Percentiles rank a stretch among this genome's conserved stretches.
These are phyloP conservation scores for Etheostoma spectabile DNA, from an alignment of 2,113 vertebrate genomes.

Conservation along the genomic window DNA sequence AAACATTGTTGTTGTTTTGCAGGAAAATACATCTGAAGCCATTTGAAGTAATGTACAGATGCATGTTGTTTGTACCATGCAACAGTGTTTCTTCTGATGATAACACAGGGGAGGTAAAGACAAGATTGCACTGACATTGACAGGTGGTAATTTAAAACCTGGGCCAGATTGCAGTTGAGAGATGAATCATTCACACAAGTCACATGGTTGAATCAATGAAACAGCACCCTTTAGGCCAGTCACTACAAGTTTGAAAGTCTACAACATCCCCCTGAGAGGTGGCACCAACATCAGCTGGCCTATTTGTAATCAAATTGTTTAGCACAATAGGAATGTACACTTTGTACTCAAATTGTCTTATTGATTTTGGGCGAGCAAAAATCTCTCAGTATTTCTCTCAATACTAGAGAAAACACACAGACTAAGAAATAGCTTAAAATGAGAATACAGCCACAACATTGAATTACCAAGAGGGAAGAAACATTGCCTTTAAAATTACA, in stretches of 20 bases:
- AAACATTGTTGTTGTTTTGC: neutral
- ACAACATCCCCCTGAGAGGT: constrained; percentile 27
- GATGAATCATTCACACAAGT: constrained; percentile 18
- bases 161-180: constrained; percentile 25
- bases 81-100: neutral
- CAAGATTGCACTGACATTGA: constrained; percentile 11
- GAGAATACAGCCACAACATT: neutral
- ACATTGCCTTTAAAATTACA: neutral
- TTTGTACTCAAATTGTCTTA: constrained; percentile 30
- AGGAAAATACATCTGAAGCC: neutral
- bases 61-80: constrained; percentile 5
- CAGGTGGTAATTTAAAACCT: constrained; percentile 34
- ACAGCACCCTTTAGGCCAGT: constrained; percentile 28
- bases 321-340: constrained; percentile 8
- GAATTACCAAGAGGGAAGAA: neutral
- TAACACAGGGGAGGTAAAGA: constrained; percentile 13
- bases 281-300: constrained; percentile 27
- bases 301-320: constrained; percentile 27
- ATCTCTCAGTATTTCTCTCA: neutral
- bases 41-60: neutral
- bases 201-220: constrained; percentile 51
- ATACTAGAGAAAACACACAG: constrained; percentile 9
- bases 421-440: constrained; percentile 5
- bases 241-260: constrained; percentile 40
- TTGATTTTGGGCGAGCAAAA: constrained; percentile 21